A percentile compares a stretch with the other conserved stretches of the same genome.
These are phyloP conservation scores for Nyctalus aviator DNA, from an alignment of 2,797 vertebrate genomes.

Conservation along the genomic window DNA sequence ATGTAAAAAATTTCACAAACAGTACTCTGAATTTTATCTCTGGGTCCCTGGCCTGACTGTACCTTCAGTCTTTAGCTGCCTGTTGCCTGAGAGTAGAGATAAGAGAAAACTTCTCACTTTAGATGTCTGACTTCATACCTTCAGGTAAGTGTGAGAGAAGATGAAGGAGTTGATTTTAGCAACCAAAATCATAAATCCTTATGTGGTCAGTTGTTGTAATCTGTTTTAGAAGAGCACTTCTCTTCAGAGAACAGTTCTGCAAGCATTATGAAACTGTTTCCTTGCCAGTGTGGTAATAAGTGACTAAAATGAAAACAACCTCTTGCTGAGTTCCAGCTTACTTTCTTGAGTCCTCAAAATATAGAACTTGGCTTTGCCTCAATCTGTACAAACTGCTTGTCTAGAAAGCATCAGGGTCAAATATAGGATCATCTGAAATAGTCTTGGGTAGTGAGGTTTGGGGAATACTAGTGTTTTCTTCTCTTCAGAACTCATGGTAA, in stretches of 20 bases:
- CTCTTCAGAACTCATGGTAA: not conserved
- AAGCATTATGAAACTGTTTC: conserved; percentile 68
- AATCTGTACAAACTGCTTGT: not conserved
- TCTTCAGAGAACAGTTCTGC: conserved; percentile 35
- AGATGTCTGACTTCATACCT: not conserved
- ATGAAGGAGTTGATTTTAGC: conserved; percentile 43
- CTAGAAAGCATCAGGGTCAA: conserved; percentile 9
- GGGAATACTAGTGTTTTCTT: not conserved
- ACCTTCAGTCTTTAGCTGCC: conserved; percentile 63
- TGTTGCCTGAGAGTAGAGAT: conserved; percentile 78
- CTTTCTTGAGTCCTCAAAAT: not conserved
- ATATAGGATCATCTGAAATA: not conserved
- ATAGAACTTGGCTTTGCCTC: not conserved
- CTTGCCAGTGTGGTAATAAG: conserved; percentile 63
- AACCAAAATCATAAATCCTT: conserved; percentile 19
- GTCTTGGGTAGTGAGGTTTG: not conserved
- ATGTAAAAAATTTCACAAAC: conserved; percentile 55
- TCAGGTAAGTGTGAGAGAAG: conserved; percentile 41
- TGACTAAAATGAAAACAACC: conserved; percentile 51
- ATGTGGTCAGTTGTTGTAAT: conserved; percentile 43
- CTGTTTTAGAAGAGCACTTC: conserved; percentile 58
- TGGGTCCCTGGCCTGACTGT: conserved; percentile 75
- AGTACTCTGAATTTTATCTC: conserved; percentile 72
- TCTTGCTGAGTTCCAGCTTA: not conserved
- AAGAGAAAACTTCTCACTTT: conserved; percentile 60